These are phyloP conservation scores for Rhinoptilus africanus DNA, from an alignment of 2,113 vertebrate genomes.

Conservation along the genomic window DNA sequence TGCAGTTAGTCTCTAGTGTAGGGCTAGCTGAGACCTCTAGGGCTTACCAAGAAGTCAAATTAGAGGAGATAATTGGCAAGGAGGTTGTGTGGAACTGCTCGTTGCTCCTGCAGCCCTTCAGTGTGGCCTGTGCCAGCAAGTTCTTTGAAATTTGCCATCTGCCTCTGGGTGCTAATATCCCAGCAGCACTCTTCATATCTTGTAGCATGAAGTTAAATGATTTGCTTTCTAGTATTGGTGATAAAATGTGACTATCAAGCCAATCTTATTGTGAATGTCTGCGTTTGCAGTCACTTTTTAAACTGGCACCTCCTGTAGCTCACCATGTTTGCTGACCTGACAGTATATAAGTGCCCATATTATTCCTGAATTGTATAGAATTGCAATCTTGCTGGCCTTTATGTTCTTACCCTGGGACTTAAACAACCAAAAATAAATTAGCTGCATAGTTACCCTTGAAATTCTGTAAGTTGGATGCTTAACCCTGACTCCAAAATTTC, in stretches of 20 bases:
- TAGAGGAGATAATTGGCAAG: neutral
- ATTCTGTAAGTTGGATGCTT: neutral
- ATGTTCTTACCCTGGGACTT: neutral
- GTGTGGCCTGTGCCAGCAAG: neutral
- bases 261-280: constrained; percentile 42
- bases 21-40: neutral
- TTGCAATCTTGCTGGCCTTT: neutral
- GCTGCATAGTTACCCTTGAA: neutral
- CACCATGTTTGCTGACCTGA: neutral
- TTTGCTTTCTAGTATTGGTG: neutral
- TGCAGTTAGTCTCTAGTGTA: neutral
- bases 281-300: neutral
- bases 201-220: neutral
- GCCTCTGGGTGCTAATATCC: neutral
- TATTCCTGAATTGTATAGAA: neutral
- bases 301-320: neutral
- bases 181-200: neutral
- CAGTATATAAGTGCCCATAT: neutral
- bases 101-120: neutral
- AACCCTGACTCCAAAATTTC: neutral
- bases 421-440: neutral
- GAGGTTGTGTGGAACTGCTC: neutral
- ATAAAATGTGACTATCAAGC: constrained; percentile 16
- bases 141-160: neutral
- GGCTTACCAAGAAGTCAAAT: neutral